These are phyloP conservation scores for Chelmon rostratus DNA, from an alignment of 2,797 vertebrate genomes.

Conservation along the genomic window DNA sequence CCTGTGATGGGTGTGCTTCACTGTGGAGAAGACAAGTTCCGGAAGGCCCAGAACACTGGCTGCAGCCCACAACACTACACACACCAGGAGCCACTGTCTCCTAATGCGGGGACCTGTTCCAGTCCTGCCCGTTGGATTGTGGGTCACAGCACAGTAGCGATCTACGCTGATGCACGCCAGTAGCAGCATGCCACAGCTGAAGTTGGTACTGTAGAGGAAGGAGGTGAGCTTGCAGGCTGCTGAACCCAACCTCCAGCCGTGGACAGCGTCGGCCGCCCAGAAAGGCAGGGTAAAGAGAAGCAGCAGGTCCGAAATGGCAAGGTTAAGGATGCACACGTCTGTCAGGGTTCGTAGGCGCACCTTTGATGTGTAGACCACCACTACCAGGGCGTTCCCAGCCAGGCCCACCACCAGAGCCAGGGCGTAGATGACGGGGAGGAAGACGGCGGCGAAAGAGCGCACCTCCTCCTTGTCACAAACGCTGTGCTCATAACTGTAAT, in stretches of 20 bases:
- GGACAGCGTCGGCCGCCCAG: slow-evolving; percentile 91
- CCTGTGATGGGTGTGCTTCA: slow-evolving; percentile 79
- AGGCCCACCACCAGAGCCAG: slow-evolving; percentile 89
- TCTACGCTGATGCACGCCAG: slow-evolving; percentile 96
- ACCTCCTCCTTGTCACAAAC: slow-evolving; percentile 92
- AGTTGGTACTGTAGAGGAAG: slow-evolving; percentile 93
- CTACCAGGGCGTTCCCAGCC: slow-evolving; percentile 91
- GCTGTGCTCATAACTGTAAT: slow-evolving; percentile 82
- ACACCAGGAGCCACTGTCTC: slow-evolving; percentile 76
- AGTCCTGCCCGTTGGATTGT: slow-evolving; percentile 24
- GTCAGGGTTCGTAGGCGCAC: slow-evolving; percentile 91
- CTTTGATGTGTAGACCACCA: slow-evolving; percentile 89
- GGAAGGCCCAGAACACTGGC: slow-evolving; percentile 90
- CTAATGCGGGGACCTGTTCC: slow-evolving; percentile 34
- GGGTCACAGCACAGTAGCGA: slow-evolving; percentile 85
- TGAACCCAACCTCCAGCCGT: slow-evolving; percentile 91
- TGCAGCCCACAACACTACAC: slow-evolving; percentile 84
- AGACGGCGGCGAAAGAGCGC: slow-evolving; percentile 89
- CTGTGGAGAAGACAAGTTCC: slow-evolving; percentile 89
- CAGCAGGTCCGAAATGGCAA: slow-evolving; percentile 92
- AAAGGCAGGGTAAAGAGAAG: slow-evolving; percentile 94
- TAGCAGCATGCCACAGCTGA: slow-evolving; percentile 94
- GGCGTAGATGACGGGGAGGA: slow-evolving; percentile 91
- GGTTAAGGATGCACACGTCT: slow-evolving; percentile 92
- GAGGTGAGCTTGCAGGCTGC: slow-evolving; percentile 90